phyloP scores from a whole-genome alignment of 1,140 invertebrate species.

The Spodoptera frugiperda region DNA sequence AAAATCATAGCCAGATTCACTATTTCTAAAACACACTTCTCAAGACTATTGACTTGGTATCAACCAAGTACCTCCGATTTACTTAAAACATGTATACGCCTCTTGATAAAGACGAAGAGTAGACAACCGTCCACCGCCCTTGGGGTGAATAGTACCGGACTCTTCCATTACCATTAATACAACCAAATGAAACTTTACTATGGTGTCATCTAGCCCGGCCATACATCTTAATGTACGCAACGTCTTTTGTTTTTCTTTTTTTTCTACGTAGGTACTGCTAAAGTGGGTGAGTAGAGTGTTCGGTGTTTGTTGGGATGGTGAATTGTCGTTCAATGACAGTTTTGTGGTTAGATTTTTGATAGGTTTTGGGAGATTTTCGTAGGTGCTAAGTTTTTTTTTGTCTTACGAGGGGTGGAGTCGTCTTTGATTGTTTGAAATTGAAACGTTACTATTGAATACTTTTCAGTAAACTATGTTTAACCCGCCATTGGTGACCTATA shows the following conservation, averaged over 20 bases:
- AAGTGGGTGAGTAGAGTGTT: too few species aligned
- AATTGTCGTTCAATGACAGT: background rate
- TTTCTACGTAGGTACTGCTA: slow-evolving; percentile 17
- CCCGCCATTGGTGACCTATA: too few species aligned
- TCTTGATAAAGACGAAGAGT: slow-evolving; percentile 43
- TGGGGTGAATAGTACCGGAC: slow-evolving; percentile 62
- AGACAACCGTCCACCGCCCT: slow-evolving; percentile 22
- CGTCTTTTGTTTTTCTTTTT: slow-evolving; percentile 66
- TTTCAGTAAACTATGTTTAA: too few species aligned
- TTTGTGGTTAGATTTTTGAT: background rate
- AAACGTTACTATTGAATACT: too few species aligned
- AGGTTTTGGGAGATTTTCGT: too few species aligned
- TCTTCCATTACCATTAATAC: slow-evolving; percentile 82
- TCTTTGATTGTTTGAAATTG: too few species aligned
- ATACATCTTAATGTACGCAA: slow-evolving; percentile 74
- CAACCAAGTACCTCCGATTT: background rate
- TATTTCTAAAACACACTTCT: too few species aligned
- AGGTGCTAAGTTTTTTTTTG: too few species aligned
- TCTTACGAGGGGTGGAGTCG: too few species aligned
- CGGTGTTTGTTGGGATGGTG: background rate
- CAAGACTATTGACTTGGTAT: too few species aligned
- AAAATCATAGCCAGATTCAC: too few species aligned
- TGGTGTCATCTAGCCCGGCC: slow-evolving; percentile 72
- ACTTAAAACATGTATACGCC: slow-evolving; percentile 2
- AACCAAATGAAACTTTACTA: slow-evolving; percentile 77